Base-by-base conservation (phyloP, 2,113 vertebrate species). In the Toxostoma redivivum region DNA sequence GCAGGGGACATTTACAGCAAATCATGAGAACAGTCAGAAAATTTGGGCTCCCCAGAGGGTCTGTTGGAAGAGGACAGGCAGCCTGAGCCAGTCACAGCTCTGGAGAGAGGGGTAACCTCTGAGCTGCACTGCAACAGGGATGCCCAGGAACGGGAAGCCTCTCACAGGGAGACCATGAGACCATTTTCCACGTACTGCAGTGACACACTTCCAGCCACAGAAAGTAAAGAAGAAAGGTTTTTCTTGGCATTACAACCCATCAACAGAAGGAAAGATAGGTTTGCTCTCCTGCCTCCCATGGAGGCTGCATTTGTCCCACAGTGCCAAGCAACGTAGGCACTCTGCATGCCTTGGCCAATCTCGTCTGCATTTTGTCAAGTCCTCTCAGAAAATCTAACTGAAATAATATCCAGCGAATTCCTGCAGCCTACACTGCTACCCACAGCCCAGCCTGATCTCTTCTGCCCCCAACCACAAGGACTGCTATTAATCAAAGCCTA, bases 221-320 rank as follows among this genome's bases (percentile, higher is more conserved):
- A 12, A 40, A 70, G 54, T 25, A 53, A 25, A 92, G 51, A 82
- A 74, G 38, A 13, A 8, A 18, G 28, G 18, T 57, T 85, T 78
- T 86, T 81, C 85, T 64, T 88, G 67, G 64, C 81, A 92, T 54
- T 67, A 15, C 42, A 92, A 45, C 35, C 37, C 53, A 50, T 9
- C 56, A 89, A 57, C 79, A 91, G 90, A 93, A 84, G 40, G 79
- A 62, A 83, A 94, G 79, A 45, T 19, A 65, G 44, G 70, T 71
- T 92, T 94, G 65, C 35, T 78, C 62, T 84, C 70, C 62, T 73
- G 64, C 50, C 37, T 65, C 74, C 86, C 58, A 11, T 0, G 1
- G 66, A 82, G 76, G 19, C 48, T 56, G 31, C 4, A 1, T 61
- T 92, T 69, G 62, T 65, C 50, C 64, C 24, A 33, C 44, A 40